Base-by-base conservation (phyloP, 1,140 invertebrate species). In the Augochlora pura region DNA sequence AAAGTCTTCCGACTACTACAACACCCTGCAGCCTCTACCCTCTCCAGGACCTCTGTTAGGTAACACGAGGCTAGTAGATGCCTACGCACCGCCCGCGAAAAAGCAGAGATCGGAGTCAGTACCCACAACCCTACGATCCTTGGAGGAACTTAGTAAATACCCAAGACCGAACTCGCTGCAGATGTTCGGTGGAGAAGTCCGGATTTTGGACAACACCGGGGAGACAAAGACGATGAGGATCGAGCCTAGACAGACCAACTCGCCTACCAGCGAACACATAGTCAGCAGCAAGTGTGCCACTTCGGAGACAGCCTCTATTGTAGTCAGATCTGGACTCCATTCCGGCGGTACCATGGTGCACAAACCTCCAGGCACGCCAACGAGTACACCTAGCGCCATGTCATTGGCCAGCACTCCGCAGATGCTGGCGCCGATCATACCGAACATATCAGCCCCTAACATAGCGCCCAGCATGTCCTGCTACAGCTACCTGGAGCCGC, bases 21-120 rank as follows among this genome's bases (percentile, higher is more conserved):
- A 87, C 39, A 87, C 90, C 7, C 75, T 93, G 16, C 94, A 94
- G 76, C 93, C 96, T 0, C 90, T 96, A 12, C 95, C 96, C 12
- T 97, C 96, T 14, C 96, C 96, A 0, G 96, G 96, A 0, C 96
- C 97, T 1, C 92, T 97, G 77, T 91, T 97, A 23, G 96, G 96
- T 4, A 96, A 96, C 83, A 97, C 96, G 12, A 94, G 96, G 46
- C 91, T 97, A 38, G 95, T 97, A n/a, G 96, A 97, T 68, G 91
- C 92, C 8, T 94, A 94, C 76, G 93, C 93, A 25, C 89, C 93
- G 21, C 93, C 94, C 52, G 80, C 91, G 16, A 95, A 95, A 84
- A 94, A 94, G 81, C 88, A 93, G n/a, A 93, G 93, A 76, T 86
- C 93, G 21, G 94, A 95, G 69, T 86, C 90, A n/a, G 93, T 92